Conservation (phyloP, 2,888 invertebrate genomes). For the Thymelicus sylvestris region DNA sequence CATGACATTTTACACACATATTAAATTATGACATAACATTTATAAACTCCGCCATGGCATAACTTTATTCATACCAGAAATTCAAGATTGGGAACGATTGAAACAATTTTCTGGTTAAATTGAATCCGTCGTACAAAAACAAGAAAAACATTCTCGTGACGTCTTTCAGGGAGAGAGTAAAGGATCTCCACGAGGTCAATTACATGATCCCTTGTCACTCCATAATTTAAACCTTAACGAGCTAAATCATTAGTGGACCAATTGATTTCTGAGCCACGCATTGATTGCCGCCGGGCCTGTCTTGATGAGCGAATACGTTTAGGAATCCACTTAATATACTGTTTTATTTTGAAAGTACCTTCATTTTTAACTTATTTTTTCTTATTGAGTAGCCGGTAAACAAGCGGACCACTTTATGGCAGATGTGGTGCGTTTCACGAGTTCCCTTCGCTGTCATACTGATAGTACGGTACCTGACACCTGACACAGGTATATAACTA, state of each 20-base stretch:
- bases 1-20: no score
- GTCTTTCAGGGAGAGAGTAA: constrained; percentile 17
- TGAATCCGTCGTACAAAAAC: neutral
- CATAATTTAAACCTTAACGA: constrained; percentile 34
- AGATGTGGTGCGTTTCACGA: no score
- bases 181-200: constrained; percentile 24
- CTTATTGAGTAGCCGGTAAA: no score
- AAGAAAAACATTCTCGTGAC: neutral
- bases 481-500: no score
- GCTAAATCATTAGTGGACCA: constrained; percentile 30
- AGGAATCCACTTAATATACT: constrained; percentile 21
- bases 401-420: no score
- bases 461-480: no score
- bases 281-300: constrained; percentile 21
- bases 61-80: no score
- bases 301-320: constrained; percentile 29
- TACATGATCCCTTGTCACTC: constrained; percentile 31
- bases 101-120: no score
- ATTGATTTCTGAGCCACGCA: constrained; percentile 27
- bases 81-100: no score
- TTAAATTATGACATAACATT: no score
- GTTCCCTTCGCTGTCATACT: no score
- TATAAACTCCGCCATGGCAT: no score
- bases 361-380: neutral
- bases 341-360: constrained; percentile 6